Conservation (phyloP, 2,888 invertebrate genomes). For the Colostygia pectinataria region DNA sequence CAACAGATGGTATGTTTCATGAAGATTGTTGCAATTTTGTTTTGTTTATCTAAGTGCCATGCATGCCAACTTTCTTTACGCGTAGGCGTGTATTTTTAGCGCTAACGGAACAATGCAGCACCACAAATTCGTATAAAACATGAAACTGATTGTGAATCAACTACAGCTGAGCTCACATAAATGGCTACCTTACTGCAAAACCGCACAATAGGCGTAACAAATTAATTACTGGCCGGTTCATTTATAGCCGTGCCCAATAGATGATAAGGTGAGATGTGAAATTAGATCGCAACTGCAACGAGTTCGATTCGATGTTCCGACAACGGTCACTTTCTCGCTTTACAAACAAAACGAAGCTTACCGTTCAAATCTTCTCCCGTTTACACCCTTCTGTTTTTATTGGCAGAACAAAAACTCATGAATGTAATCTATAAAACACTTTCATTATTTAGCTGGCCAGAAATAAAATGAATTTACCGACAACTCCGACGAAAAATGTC, state of each 20-base stretch:
- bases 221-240: slow-evolving; percentile 65
- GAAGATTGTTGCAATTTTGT: slow-evolving; percentile 10
- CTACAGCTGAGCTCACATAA: slow-evolving; percentile 49
- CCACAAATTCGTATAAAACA: slow-evolving; percentile 37
- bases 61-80: slow-evolving; percentile 49
- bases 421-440: slow-evolving; percentile 53
- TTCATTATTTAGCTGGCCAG: slow-evolving; percentile 65
- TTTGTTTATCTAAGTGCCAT: not conserved
- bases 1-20: slow-evolving; percentile 10
- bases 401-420: slow-evolving; percentile 51
- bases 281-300: slow-evolving; percentile 68
- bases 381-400: slow-evolving; percentile 44
- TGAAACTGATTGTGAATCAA: slow-evolving; percentile 41
- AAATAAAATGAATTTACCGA: slow-evolving; percentile 54
- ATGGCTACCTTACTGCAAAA: slow-evolving; percentile 55
- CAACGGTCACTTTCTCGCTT: slow-evolving; percentile 78
- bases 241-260: slow-evolving; percentile 63
- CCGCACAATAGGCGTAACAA: slow-evolving; percentile 56
- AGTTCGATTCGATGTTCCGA: slow-evolving; percentile 54
- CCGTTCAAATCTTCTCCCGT: slow-evolving; percentile 54
- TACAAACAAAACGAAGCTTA: slow-evolving; percentile 78
- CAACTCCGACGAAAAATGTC: slow-evolving; percentile 50
- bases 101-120: slow-evolving; percentile 29
- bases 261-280: slow-evolving; percentile 66
- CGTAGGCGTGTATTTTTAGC: slow-evolving; percentile 50